Percentiles rank a stretch among this genome's conserved stretches.
These are phyloP conservation scores for Theodoxus fluviatilis DNA, from an alignment of 2,888 invertebrate species.

Conservation along the genomic window DNA sequence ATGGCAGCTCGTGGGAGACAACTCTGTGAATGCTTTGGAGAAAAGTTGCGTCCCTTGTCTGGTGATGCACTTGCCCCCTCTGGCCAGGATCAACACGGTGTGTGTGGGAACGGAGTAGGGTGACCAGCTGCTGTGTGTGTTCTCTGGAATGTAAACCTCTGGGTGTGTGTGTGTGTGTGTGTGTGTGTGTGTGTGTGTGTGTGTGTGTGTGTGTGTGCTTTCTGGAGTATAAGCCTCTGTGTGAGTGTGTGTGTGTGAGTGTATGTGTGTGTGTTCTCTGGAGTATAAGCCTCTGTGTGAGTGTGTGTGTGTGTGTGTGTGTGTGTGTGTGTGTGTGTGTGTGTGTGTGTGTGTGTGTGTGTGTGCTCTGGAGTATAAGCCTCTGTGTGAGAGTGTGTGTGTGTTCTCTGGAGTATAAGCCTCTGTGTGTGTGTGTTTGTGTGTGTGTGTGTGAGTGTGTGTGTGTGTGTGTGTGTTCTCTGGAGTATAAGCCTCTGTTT, in stretches of 20 bases:
- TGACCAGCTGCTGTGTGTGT: background rate
- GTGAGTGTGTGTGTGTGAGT: background rate
- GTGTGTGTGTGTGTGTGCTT: background rate
- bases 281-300: background rate
- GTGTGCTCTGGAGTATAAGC: background rate
- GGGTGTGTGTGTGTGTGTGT: background rate
- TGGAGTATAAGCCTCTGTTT: background rate
- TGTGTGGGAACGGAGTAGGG: too few relatives aligned
- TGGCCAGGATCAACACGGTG: too few relatives aligned
- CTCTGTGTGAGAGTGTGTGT: slow-evolving; percentile 3
- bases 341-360: background rate
- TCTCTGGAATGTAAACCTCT: background rate
- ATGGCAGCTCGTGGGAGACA: too few relatives aligned
- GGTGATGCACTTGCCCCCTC: too few relatives aligned
- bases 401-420: background rate
- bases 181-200: slow-evolving; percentile 15
- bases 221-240: background rate
- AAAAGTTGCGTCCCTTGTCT: too few relatives aligned
- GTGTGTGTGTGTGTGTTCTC: background rate
- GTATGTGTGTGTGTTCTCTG: background rate
- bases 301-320: background rate
- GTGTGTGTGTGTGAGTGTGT: slow-evolving; percentile 9
- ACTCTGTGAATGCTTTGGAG: too few relatives aligned
- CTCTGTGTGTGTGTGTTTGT: background rate
- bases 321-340: slow-evolving; percentile 5